Evolutionary conservation across 2,888 invertebrate genomes (phyloP), one percentile per base, ranked within the genome.

Genomic region (Drosophila sordidula): DNA sequence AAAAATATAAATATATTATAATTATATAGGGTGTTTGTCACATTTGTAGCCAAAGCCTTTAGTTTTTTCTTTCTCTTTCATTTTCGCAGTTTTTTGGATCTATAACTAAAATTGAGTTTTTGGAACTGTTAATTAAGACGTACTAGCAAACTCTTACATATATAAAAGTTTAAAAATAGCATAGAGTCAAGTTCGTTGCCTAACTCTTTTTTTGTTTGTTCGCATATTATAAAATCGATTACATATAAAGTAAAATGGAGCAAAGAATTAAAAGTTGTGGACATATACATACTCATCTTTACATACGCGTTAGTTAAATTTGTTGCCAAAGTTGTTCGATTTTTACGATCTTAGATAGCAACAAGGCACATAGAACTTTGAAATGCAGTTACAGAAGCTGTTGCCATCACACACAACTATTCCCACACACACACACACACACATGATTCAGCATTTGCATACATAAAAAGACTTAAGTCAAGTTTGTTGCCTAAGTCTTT

Each of bases 401-500:
- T 6, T 9, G 5, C 9, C 39, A 16, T 16, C 29, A n/a, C 25
- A 4, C 44, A 25, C 34, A 34, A 34, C 3, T 2, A 14, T 14
- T 38, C 38, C 8, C 38, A 14, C 38, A 14, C 9, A 9, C 39
- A 39, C 9, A 39, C 9, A 39, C 39, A 39, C 39, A 9, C 38
- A 38, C 38, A 38, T 12, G 34, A 12, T 2, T 34, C 11, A 34
- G 34, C 34, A 39, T 51, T 39, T 51, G 51, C 51, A 51, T 39
- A 41, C 12, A 41, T 29, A 51, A 51, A 51, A 18, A 42, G 41
- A 32, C 52, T 52, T 29, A 14, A 34, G 42, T 59, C 63, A 72
- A 75, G 80, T 77, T 80, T 72, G 81, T 75, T 76, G 44, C 63
- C 74, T 52, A 64, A 78, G 70, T 75, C 77, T 76, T 80, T 75